phyloP scores from a whole-genome alignment of 30 jellyfish, hydroid and myxozoan genomes.

The Aurelia aurita region DNA sequence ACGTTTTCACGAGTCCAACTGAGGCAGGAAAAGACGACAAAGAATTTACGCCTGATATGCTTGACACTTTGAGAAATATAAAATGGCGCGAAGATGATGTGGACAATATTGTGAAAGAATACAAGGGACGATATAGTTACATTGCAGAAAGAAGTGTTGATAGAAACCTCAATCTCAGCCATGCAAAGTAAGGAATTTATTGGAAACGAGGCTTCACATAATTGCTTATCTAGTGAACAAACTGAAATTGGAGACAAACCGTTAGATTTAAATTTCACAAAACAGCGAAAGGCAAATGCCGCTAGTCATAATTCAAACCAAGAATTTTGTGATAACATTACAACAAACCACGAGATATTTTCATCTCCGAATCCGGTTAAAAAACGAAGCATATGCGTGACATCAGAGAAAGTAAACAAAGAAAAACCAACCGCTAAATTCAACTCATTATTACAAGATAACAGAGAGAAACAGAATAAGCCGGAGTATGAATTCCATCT shows the following conservation, averaged over 20 bases:
- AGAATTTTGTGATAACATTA: not conserved
- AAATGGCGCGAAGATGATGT: too few relatives aligned
- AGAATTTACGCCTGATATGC: not conserved
- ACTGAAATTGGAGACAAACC: not conserved
- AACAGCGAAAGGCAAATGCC: not conserved
- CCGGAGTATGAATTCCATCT: constrained; percentile 6
- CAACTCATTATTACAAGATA: not conserved
- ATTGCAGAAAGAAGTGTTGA: too few relatives aligned
- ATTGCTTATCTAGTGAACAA: not conserved
- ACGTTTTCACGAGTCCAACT: not conserved
- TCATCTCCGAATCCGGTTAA: constrained; percentile 13
- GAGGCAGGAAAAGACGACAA: not conserved
- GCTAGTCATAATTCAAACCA: not conserved
- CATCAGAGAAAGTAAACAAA: not conserved
- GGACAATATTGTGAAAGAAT: too few relatives aligned
- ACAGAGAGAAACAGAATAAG: not conserved
- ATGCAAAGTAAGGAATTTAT: too few relatives aligned
- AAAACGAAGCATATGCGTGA: not conserved
- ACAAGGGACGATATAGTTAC: too few relatives aligned
- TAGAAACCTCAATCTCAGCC: too few relatives aligned
- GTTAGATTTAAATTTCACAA: not conserved
- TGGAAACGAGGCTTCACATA: too few relatives aligned
- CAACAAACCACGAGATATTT: not conserved
- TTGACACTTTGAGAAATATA: too few relatives aligned
- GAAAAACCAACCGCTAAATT: constrained; percentile 16